Evolutionary conservation across 2,797 vertebrate species (phyloP), one percentile per base, ranked within the genome.

Genomic region (Acrocephalus scirpaceus): DNA sequence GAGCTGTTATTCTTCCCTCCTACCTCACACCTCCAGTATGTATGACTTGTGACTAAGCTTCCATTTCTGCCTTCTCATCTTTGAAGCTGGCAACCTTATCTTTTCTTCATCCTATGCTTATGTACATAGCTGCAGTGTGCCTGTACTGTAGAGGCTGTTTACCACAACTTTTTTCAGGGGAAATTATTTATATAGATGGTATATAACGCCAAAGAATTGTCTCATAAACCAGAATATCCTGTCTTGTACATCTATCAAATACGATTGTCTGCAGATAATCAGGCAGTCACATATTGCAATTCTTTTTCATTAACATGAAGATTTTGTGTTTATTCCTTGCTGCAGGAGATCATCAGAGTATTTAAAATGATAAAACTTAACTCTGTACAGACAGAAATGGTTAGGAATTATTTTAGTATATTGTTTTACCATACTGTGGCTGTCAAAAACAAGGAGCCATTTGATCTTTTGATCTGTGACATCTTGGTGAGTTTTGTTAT

Each of bases 31-130:
- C 95, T 95, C 89, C 95, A 88, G 85, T 78, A 62, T 70, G 95
- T 93, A 78, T 96, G 95, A 97, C 91, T 96, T 94, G 69, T 96
- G 92, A 96, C 75, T 96, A 97, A 97, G 91, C 62, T 96, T 96
- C 91, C 93, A 92, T 96, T 97, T 96, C 95, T 96, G 89, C 92
- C 70, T 62, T 96, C 65, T 96, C 36, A 25, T 92, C 72, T 94
- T 88, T 73, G 67, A 86, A 96, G 64, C 70, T 88, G 90, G 85
- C 79, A 96, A 27, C 76, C 67, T 95, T 84, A 20, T 75, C 76
- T 82, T 50, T 71, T 40, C 88, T 92, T 95, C 1, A 0, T 86
- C 79, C 62, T 86, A 1, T 93, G 29, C 64, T n/a, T 79, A 45
- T 88, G 48, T 79, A 64, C 11, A 1, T 75, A 44, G 64, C 62